Conservation (phyloP, 35 echinoderm and acorn worm species). For the Apostichopus japonicus region DNA sequence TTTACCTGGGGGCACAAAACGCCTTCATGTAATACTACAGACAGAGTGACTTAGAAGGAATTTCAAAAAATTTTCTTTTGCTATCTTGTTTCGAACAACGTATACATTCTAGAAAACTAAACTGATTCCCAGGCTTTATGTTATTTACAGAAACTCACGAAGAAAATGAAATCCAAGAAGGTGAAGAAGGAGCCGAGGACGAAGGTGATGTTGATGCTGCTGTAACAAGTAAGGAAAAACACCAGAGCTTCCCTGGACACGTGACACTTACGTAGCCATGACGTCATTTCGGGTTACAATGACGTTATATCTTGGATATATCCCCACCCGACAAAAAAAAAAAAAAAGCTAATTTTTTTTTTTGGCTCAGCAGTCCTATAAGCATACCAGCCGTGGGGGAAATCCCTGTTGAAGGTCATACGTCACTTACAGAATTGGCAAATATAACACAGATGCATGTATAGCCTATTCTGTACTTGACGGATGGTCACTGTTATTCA, state of each 20-base stretch:
- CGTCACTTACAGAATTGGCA: not conserved
- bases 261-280: slow-evolving; percentile 1
- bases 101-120: too few relatives aligned
- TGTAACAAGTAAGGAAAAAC: slow-evolving; percentile 48
- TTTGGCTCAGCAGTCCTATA: slow-evolving; percentile 46
- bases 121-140: too few relatives aligned
- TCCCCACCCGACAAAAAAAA: not conserved
- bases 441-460: not conserved
- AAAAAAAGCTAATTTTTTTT: not conserved
- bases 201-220: slow-evolving; percentile 29
- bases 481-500: not conserved
- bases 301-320: not conserved
- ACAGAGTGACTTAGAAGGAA: too few relatives aligned
- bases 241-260: slow-evolving; percentile 44
- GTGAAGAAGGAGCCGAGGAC: slow-evolving; percentile 14
- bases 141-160: slow-evolving; percentile 7
- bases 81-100: too few relatives aligned
- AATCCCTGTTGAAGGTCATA: not conserved
- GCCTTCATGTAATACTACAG: too few relatives aligned
- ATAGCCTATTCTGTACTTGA: not conserved
- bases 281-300: not conserved
- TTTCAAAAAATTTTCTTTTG: too few relatives aligned
- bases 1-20: too few relatives aligned
- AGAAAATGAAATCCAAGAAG: slow-evolving; percentile 27
- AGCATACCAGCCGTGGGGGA: slow-evolving; percentile 8